Percentiles rank a stretch among this genome's conserved stretches.
phyloP scores from a whole-genome alignment of 2,113 vertebrate species.

The Phycodurus eques region DNA sequence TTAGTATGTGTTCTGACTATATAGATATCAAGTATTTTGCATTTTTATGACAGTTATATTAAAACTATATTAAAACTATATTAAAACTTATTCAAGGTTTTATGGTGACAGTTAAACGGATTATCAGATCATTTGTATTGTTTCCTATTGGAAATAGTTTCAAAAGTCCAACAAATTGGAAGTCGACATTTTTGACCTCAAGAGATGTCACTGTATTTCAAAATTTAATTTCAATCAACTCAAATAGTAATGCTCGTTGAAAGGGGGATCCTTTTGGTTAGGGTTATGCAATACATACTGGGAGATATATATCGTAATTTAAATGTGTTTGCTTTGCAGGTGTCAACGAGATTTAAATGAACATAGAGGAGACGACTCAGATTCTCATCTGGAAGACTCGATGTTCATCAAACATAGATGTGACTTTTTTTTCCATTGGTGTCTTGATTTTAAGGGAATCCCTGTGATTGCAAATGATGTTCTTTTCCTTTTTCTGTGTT shows the following conservation, averaged over 20 bases:
- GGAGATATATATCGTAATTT: background rate
- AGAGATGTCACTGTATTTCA: no score
- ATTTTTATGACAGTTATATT: no score
- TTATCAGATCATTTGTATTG: no score
- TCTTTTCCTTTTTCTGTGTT: background rate
- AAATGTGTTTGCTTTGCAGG: constrained; percentile 40
- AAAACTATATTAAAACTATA: no score
- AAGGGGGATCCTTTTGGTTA: background rate
- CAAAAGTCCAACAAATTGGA: no score
- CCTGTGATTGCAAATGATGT: background rate
- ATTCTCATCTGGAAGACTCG: constrained; percentile 8
- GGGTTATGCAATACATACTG: background rate
- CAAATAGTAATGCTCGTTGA: background rate
- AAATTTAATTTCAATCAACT: background rate
- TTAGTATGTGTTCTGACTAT: no score
- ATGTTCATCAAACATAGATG: background rate
- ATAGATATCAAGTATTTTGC: no score
- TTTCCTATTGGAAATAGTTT: no score
- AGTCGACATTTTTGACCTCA: no score
- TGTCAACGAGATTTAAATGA: constrained; percentile 46
- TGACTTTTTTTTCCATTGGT: background rate
- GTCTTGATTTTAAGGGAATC: background rate
- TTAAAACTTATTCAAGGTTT: no score
- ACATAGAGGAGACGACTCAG: background rate
- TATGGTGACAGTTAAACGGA: no score